A percentile compares a stretch with the other conserved stretches of the same genome.
These are phyloP conservation scores for Venustaconcha ellipsiformis DNA, from an alignment of 1,140 invertebrate species.

Conservation along the genomic window DNA sequence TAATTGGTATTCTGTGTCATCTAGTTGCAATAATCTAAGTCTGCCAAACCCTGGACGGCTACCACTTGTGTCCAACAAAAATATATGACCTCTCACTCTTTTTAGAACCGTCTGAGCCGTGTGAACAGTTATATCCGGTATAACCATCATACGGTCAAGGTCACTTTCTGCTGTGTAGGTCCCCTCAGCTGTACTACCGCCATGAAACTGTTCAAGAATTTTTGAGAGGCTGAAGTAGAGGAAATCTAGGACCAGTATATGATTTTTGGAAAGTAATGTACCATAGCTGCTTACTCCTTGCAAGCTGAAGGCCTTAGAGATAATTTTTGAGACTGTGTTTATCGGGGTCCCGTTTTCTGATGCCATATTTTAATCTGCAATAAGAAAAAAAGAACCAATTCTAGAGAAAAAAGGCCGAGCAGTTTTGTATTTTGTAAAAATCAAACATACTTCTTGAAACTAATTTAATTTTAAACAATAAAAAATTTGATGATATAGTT, in stretches of 20 bases:
- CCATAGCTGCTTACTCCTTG: not conserved
- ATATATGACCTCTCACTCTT: not conserved
- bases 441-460: too few relatives aligned
- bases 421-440: not conserved
- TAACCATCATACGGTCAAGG: slow-evolving; percentile 1
- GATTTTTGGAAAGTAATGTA: not conserved
- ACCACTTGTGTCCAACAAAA: not conserved
- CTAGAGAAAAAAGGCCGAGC: not conserved
- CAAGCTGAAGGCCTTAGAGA: not conserved
- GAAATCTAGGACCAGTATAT: not conserved
- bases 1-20: not conserved
- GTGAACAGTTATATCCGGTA: not conserved
- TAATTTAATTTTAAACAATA: too few relatives aligned
- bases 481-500: too few relatives aligned
- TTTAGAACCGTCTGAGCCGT: not conserved
- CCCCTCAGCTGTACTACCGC: slow-evolving; percentile 1
- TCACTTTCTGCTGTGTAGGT: not conserved
- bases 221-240: not conserved
- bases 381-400: not conserved
- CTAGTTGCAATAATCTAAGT: not conserved
- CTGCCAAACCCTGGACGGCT: not conserved
- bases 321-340: not conserved
- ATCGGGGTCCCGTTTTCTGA: not conserved
- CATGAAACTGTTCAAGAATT: not conserved
- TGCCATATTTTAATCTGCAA: not conserved